Evolutionary conservation across 2,113 vertebrate species (phyloP), one percentile per base, ranked within the genome.

Genomic region (Chionomys nivalis): DNA sequence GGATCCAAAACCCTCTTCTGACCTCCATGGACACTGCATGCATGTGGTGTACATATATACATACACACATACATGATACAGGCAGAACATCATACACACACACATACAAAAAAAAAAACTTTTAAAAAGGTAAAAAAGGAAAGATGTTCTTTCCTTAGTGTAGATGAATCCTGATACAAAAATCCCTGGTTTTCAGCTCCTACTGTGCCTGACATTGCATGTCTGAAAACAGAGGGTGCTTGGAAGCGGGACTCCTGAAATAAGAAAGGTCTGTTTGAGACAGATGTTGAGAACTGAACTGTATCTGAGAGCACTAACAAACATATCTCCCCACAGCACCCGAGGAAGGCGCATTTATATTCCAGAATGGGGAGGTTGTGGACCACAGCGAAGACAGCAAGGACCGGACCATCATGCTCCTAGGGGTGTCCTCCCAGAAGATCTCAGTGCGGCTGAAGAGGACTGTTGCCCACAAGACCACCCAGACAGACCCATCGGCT

Each of bases 361-460:
- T 99, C 95, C 98, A 98, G 14, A 98, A 99, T 0, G 99, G 99
- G 79, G 99, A 99, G 85, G 94, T 42, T 10, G 85, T 94, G 70
- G 98, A 99, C 65, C 98, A 98, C 44, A 86, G 82, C 33, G 99
- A 99, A 63, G 98, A 98, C 47, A 98, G 98, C 97, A 99, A 99
- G 97, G 99, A 99, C 95, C 98, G 99, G 97, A 99, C 99, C 95
- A 99, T 99, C 90, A 99, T 99, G 94, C 99, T 99, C 28, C 99
- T 99, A 72, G 98, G 99, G 5, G 97, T 98, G 55, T 98, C 98
- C 58, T 97, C 98, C 36, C 98, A 98, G 97, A 99, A 98, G 92
- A 98, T 98, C 82, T 99, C 99, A 55, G 98, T 98, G 52, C 97
- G 98, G 85, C 96, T 98, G 78, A 98, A 98, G 72, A 98, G 99